Conservation (phyloP, 2,888 invertebrate genomes). For the Phyllotreta cruciferae region DNA sequence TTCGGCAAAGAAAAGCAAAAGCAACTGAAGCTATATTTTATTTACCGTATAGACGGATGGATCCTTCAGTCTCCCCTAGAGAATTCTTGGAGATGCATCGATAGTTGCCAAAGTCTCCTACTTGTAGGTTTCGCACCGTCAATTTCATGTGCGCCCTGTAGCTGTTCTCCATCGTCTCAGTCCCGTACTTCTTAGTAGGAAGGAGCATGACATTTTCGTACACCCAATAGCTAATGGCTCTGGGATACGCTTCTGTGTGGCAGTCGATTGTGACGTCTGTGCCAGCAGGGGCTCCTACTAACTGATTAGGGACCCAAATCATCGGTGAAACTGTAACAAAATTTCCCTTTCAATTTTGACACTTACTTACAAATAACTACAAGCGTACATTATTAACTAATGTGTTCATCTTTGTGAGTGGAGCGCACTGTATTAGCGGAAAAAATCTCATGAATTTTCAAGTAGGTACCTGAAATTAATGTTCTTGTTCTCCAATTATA, state of each 20-base stretch:
- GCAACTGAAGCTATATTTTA: conserved; percentile 49
- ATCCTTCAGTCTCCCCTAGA: conserved; percentile 91
- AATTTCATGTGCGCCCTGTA: conserved; percentile 90
- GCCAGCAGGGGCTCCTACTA: conserved; percentile 89
- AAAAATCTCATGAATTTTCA: conserved; percentile 12
- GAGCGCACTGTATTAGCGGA: background rate
- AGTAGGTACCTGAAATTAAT: conserved; percentile 6
- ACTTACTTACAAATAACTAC: background rate
- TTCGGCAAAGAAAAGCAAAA: conserved; percentile 6
- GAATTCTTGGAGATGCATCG: conserved; percentile 94
- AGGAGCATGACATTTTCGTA: conserved; percentile 89
- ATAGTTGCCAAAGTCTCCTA: conserved; percentile 89
- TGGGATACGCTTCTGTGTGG: conserved; percentile 90
- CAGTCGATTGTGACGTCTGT: conserved; percentile 93
- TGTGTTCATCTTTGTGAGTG: background rate
- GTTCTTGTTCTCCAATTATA: conserved; percentile 6
- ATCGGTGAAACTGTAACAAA: conserved; percentile 82
- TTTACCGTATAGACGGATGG: conserved; percentile 89
- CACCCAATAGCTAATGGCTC: conserved; percentile 93
- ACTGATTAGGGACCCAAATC: conserved; percentile 94
- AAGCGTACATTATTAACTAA: background rate
- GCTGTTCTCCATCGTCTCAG: conserved; percentile 83
- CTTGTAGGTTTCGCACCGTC: conserved; percentile 82
- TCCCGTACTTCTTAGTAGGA: conserved; percentile 86
- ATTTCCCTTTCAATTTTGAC: background rate